Conservation (phyloP, 1,140 invertebrate species). For the Drosophila insularis region DNA sequence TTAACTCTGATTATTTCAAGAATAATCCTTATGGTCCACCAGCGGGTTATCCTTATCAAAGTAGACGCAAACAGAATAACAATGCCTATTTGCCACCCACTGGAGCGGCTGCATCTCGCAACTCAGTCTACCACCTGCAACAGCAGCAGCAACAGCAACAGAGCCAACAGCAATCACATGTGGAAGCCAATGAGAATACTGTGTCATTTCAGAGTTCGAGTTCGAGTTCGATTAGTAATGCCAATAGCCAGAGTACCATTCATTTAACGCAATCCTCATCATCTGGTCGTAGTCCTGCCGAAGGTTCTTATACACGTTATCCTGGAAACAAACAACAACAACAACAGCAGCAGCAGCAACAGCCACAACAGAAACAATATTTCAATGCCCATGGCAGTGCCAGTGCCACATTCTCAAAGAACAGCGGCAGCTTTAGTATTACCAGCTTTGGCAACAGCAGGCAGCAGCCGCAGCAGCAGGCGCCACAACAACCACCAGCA, state of each 20-base stretch:
- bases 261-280: conserved; percentile 55
- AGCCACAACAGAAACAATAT: conserved; percentile 61
- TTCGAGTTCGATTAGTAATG: conserved; percentile 18
- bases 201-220: conserved; percentile 62
- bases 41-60: conserved; percentile 65
- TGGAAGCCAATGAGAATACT: conserved; percentile 51
- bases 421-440: conserved; percentile 74
- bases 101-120: conserved; percentile 46
- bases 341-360: conserved; percentile 26
- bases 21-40: conserved; percentile 67
- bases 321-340: conserved; percentile 41
- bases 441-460: conserved; percentile 65
- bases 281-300: conserved; percentile 54
- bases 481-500: conserved; percentile 7
- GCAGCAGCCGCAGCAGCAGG: conserved; percentile 27
- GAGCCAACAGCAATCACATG: conserved; percentile 47
- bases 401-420: conserved; percentile 63
- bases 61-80: conserved; percentile 64
- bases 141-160: conserved; percentile 63
- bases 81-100: conserved; percentile 77
- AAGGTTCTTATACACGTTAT: conserved; percentile 61
- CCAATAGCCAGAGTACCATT: conserved; percentile 49
- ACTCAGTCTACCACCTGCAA: conserved; percentile 66
- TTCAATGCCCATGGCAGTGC: conserved; percentile 70
- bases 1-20: conserved; percentile 56